Base-by-base conservation (phyloP, 1,140 invertebrate species). In the Pentalonia nigronervosa region DNA sequence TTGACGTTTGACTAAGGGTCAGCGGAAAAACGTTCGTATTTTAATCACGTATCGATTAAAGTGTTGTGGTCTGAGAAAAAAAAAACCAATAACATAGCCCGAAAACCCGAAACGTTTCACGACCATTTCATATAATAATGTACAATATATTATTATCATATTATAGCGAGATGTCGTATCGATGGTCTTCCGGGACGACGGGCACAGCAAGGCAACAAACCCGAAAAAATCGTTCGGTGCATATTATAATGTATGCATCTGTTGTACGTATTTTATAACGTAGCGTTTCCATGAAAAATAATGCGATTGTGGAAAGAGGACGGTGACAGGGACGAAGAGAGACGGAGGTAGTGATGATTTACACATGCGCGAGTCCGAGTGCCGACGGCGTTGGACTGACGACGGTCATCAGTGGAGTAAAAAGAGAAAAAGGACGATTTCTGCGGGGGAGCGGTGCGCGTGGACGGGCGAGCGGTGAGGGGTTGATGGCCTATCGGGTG, bases 181-280 rank as follows among this genome's bases (percentile, higher is more conserved):
- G 60, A 91, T 48, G 41, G 60, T 76, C 60, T 91, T 91, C 90
- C 90, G 17, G 30, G 60, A 67, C 90, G 60, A 47, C 56, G 56
- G 41, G 41, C 90, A 76, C 60, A 34, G 76, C 56, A 81, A 81
- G 60, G 60, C 41, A 9, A 47, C 41, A 20, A 47, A 47, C 86
- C 7, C 86, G n/a, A 88, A 88, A n/a, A 8, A 50, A n/a, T 30
- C n/a, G 30, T 87, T 87, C 14, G 30, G 45, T 48, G 11, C n/a
- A 30, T 9, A 76, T 7, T 4, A 11, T 76, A 76, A 14, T 17
- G 60, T 76, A n/a, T 87, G 36, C 36, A 25, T 8, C 81, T 23
- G 8, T 30, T 20, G 34, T 11, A 34, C 34, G 6, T 53, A 17
- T 2, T 1, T 41, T 81, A 36, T 36, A 81, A 7, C 23, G 17